These are phyloP conservation scores for Tonatia bakeri DNA, from an alignment of 2,113 vertebrate species.

Conservation along the genomic window DNA sequence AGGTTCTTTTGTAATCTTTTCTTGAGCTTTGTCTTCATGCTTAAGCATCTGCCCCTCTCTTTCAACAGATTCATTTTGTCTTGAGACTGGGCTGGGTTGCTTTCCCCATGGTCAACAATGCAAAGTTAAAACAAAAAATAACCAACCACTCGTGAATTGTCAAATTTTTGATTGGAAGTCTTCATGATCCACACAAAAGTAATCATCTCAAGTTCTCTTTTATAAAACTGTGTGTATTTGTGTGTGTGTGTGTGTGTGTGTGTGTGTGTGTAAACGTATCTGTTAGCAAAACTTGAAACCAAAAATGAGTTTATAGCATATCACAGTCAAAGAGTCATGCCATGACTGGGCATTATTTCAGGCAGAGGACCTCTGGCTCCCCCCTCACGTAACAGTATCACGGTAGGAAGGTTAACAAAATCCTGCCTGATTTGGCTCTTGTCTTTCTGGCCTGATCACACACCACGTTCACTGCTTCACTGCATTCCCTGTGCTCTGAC, in stretches of 20 bases:
- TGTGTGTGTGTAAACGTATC: background rate
- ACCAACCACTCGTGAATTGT: background rate
- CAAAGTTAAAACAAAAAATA: slow-evolving; percentile 13
- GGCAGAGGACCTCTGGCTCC: background rate
- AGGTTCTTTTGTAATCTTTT: background rate
- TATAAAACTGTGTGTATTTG: background rate
- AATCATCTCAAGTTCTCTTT: background rate
- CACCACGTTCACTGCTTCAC: background rate
- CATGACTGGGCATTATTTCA: background rate
- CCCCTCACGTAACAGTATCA: background rate
- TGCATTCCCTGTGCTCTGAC: background rate
- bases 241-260: background rate
- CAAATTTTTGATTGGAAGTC: background rate
- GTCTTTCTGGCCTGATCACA: background rate
- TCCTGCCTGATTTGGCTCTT: background rate
- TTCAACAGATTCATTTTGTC: background rate
- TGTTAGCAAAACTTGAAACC: background rate
- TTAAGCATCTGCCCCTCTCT: slow-evolving; percentile 2
- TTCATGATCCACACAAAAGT: background rate
- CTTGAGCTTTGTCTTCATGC: background rate
- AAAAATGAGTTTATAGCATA: background rate
- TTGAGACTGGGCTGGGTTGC: background rate
- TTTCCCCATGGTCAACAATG: background rate
- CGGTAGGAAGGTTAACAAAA: background rate
- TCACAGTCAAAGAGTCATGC: background rate